Evolutionary conservation across 2,113 vertebrate genomes (phyloP).

Genomic region (Gymnorhina tibicen): DNA sequence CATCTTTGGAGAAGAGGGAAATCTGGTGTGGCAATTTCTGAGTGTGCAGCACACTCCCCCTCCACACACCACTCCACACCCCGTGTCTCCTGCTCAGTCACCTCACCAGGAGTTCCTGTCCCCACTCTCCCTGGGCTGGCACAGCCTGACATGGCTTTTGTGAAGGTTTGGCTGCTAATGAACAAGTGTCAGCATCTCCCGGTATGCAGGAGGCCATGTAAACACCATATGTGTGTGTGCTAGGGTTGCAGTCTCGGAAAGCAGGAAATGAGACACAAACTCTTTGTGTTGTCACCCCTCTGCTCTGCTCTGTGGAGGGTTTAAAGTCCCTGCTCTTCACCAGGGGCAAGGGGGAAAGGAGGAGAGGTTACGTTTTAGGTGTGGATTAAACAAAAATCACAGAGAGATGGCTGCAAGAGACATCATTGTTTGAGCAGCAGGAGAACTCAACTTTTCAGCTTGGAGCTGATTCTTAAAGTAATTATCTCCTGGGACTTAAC

Average conservation of each 20-base stretch:
- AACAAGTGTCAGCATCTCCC: background rate
- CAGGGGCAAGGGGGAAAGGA: background rate
- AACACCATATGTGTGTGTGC: background rate
- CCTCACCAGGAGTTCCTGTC: background rate
- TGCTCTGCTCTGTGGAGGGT: background rate
- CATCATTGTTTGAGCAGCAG: background rate
- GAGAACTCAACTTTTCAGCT: background rate
- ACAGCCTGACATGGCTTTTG: background rate
- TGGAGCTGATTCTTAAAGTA: background rate
- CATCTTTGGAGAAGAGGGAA: background rate
- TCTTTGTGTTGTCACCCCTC: background rate
- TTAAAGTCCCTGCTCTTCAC: background rate
- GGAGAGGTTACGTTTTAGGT: rapidly evolving
- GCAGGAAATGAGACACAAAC: background rate
- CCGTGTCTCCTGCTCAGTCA: rapidly evolving
- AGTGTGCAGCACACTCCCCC: background rate
- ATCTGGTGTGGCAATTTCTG: background rate
- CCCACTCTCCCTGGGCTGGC: background rate
- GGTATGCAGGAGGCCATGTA: background rate
- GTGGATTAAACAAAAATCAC: background rate
- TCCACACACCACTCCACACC: background rate
- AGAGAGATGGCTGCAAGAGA: background rate
- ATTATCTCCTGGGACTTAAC: background rate
- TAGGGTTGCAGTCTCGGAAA: background rate
- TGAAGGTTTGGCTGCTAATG: background rate